Base-by-base conservation (phyloP, 2,113 vertebrate genomes). In the Carollia perspicillata region DNA sequence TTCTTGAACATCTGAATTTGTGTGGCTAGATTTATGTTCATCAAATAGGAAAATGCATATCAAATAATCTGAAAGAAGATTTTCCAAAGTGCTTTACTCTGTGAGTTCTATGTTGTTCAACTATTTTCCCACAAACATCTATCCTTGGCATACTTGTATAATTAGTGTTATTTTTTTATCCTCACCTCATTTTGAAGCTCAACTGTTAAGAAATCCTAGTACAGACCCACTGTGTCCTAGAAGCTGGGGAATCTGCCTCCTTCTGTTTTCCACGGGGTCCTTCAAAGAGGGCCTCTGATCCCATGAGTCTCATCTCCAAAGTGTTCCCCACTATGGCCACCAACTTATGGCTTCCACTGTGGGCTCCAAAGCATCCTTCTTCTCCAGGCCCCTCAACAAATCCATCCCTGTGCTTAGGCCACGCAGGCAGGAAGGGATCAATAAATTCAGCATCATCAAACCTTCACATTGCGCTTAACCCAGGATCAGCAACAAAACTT, bases 1-100 rank as follows among this genome's bases (percentile, higher is more conserved):
- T 88, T 95, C 60, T 83, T 81, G 47, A 35, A 71, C 42, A 42
- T 88, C 58, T 65, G 66, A 80, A n/a, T 47, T 58, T 47, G 23
- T 66, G 53, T 53, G 20, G 58, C 55, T 63, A 79, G 33, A 69
- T 75, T 47, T 35, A 93, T 14, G 23, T 17, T n/a, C 33, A 33
- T 2, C 14, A 6, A 8, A 80, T 2, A 47, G 60, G 33, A 47
- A 84, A 87, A 79, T 3, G 8, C 47, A 2, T 42, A 35, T 42
- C 37, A 47, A 69, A 37, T 1, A 2, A 30, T 23, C 49, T 6
- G 26, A 85, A 40, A 26, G 58, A 75, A 37, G 13, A 33, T 22
- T 71, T 9, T 68, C 3, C 42, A 42, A 35, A 51, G 47, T 4
- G 37, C 26, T 86, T 71, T 49, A 26, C 5, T 23, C 49, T 33